These are phyloP conservation scores for Notolabrus celidotus DNA, from an alignment of 2,797 vertebrate genomes.

Conservation along the genomic window DNA sequence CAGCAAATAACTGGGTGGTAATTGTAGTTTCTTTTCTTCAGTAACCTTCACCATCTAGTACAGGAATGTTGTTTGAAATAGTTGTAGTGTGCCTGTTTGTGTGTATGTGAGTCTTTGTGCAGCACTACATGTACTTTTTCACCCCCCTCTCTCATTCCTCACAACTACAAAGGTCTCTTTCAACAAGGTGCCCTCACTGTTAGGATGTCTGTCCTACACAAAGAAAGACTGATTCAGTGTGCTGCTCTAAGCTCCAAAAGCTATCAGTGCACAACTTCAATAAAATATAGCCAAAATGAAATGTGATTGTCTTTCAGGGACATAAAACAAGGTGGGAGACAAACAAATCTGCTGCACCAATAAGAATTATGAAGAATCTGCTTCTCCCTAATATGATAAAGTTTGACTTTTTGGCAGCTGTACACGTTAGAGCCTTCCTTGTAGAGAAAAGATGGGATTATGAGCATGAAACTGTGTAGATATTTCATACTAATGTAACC, in stretches of 20 bases:
- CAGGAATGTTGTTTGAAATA: background rate
- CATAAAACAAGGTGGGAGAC: conserved; percentile 1
- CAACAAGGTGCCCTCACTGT: conserved; percentile 17
- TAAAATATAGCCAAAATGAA: conserved; percentile 20
- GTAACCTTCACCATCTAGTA: too few relatives aligned
- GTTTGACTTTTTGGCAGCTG: conserved; percentile 47
- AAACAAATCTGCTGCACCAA: conserved; percentile 39
- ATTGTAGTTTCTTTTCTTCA: too few relatives aligned
- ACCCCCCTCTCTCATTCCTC: conserved; percentile 3
- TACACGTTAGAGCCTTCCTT: conserved; percentile 38
- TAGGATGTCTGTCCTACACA: conserved; percentile 12
- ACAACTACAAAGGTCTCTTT: conserved; percentile 46
- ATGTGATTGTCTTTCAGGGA: conserved; percentile 13
- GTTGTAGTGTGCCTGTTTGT: background rate
- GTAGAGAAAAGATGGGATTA: conserved; percentile 47
- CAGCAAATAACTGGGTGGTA: too few relatives aligned
- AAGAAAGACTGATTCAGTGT: conserved; percentile 11
- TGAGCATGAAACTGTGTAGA: conserved; percentile 25
- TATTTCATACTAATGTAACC: conserved; percentile 55
- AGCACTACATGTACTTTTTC: conserved; percentile 17
- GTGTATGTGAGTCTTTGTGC: conserved; percentile 3
- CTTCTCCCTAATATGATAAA: conserved; percentile 47
- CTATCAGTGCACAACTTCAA: conserved; percentile 8
- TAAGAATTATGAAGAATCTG: conserved; percentile 20
- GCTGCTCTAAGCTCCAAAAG: conserved; percentile 11